phyloP scores from a whole-genome alignment of 2,888 invertebrate species.

The Dryocosmus kuriphilus region DNA sequence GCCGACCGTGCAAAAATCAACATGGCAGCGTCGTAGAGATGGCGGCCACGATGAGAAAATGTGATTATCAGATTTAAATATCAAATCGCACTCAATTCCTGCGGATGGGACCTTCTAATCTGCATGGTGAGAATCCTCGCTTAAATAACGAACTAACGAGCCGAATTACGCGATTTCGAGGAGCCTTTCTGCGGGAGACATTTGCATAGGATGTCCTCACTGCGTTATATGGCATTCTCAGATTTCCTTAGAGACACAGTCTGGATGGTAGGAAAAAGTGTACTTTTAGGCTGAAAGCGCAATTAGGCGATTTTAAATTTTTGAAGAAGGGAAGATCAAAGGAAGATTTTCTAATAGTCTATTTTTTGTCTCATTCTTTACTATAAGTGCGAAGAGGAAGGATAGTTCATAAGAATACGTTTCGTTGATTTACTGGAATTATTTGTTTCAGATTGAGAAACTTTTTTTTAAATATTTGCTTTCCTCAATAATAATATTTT shows the following conservation, averaged over 20 bases:
- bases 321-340: not conserved
- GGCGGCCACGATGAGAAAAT: conserved; percentile 67
- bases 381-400: not conserved
- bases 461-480: no score
- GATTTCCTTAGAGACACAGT: not conserved
- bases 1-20: conserved; percentile 67
- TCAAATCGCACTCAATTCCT: conserved; percentile 68
- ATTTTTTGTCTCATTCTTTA: not conserved
- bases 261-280: conserved; percentile 25
- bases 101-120: conserved; percentile 53
- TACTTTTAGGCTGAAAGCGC: conserved; percentile 1
- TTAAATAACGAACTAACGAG: conserved; percentile 75
- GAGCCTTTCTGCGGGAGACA: conserved; percentile 55
- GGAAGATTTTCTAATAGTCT: not conserved
- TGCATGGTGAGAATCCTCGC: conserved; percentile 60
- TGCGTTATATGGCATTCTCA: not conserved
- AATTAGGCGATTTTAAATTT: not conserved
- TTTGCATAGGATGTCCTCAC: conserved; percentile 58
- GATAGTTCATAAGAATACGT: not conserved
- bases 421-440: no score
- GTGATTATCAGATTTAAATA: conserved; percentile 75
- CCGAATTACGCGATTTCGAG: conserved; percentile 66
- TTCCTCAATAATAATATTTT: no score
- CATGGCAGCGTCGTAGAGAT: conserved; percentile 74
- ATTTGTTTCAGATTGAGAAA: no score